These are phyloP conservation scores for Nasonia giraulti DNA, from an alignment of 1,140 invertebrate species.

Conservation along the genomic window DNA sequence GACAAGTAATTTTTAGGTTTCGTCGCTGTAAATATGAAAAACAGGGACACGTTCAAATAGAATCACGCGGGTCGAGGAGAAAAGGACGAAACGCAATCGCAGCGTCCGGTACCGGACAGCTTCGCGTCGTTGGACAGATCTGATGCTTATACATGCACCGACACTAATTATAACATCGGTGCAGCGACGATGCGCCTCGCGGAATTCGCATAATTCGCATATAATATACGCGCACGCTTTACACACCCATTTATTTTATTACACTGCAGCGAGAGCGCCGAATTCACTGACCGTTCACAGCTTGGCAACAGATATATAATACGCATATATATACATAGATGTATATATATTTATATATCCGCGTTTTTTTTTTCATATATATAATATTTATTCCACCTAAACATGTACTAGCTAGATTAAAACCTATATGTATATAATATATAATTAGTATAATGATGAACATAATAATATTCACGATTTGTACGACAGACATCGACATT, in stretches of 20 bases:
- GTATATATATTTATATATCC: slow-evolving; percentile 24
- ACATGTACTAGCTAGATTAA: slow-evolving; percentile 67
- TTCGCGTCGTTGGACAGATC: slow-evolving; percentile 51
- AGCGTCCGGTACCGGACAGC: slow-evolving; percentile 26
- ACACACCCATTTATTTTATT: slow-evolving; percentile 29
- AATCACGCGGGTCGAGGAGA: slow-evolving; percentile 21
- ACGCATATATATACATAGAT: neutral
- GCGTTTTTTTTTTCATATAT: slow-evolving; percentile 20
- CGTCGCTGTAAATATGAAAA: slow-evolving; percentile 8
- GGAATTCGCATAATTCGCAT: neutral
- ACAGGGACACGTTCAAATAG: slow-evolving; percentile 28
- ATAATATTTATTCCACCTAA: slow-evolving; percentile 57
- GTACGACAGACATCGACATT: slow-evolving; percentile 70
- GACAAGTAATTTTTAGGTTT: slow-evolving; percentile 49
- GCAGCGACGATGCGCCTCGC: too few species aligned
- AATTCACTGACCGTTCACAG: slow-evolving; percentile 32
- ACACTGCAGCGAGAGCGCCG: slow-evolving; percentile 25
- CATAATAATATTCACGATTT: slow-evolving; percentile 60
- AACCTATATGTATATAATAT: slow-evolving; percentile 55
- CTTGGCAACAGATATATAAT: slow-evolving; percentile 34
- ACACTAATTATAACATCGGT: neutral
- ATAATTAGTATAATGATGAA: neutral
- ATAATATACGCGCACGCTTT: neutral
- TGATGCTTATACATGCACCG: neutral
- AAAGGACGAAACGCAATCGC: slow-evolving; percentile 42